Evolutionary conservation across 1,140 invertebrate genomes (phyloP), one percentile per base, ranked within the genome.

Genomic region (Lepidurus arcticus): DNA sequence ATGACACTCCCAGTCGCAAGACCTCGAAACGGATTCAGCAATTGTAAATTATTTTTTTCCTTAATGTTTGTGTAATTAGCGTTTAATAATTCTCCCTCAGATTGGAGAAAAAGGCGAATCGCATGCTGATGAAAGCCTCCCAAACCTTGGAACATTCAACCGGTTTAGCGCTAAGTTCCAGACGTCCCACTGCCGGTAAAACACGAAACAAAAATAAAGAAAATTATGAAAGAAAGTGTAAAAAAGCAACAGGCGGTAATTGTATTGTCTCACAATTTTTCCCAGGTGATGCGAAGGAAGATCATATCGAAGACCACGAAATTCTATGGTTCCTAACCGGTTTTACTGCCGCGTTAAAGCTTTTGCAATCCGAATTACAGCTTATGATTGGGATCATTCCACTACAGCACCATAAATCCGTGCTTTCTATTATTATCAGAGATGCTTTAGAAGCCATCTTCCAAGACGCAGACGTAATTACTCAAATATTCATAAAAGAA

Each of bases 301-400:
- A 91, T 82, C 82, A 87, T 7, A 88, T 91, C 44, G 92, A 91
- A 76, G 93, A 94, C 84, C 90, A 92, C 83, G 94, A 96, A 84
- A 91, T 94, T 87, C 93, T 95, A 82, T 91, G 93, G 82, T 96
- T 95, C 85, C 85, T 96, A 77, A 89, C 92, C n/a, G 89, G 93
- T 81, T 90, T 96, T 0, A 91, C 93, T 44, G 94, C 92, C 8
- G 86, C 98, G n/a, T 91, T 94, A 74, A 91, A 93, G 80, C 87
- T 98, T 5, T 94, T 97, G 87, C 92, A 95, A 83, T 91, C 91
- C 82, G 96, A 98, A 84, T 88, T 92, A 43, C 87, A 90, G 76
- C 85, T 95, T 21, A 91, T 97, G 86, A 88, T 91, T 16, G 92
- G 92, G 16, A 92, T 98, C 43, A 91, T 98, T 82, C 92, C 94